Conservation (phyloP, 2,797 vertebrate species). For the Spheniscus humboldti region DNA sequence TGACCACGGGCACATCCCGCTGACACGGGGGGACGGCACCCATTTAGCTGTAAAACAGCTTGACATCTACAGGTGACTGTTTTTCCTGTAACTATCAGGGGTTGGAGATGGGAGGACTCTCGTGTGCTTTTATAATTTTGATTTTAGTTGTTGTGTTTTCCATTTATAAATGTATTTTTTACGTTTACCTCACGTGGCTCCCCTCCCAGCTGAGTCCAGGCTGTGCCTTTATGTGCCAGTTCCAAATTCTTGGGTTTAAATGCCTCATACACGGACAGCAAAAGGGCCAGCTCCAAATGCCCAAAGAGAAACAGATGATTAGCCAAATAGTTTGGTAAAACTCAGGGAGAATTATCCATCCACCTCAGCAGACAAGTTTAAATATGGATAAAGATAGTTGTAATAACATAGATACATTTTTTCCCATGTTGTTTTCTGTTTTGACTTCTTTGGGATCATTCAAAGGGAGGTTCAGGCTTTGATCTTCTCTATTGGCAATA, state of each 20-base stretch:
- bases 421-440: slow-evolving; percentile 49
- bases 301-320: not conserved
- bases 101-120: not conserved
- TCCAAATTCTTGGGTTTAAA: not conserved
- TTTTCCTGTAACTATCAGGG: not conserved
- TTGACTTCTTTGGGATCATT: slow-evolving; percentile 56
- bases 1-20: not conserved
- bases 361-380: not conserved
- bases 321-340: not conserved
- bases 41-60: rapidly evolving
- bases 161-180: not conserved
- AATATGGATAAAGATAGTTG: slow-evolving; percentile 31
- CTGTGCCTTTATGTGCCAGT: not conserved
- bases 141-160: not conserved
- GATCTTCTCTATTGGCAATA: slow-evolving; percentile 56
- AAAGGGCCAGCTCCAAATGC: not conserved
- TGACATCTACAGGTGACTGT: not conserved
- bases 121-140: not conserved
- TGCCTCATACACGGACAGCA: not conserved
- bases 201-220: not conserved
- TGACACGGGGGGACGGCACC: not conserved
- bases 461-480: slow-evolving; percentile 55
- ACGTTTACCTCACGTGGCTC: not conserved
- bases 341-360: not conserved
- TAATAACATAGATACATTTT: not conserved